A percentile compares a stretch with the other conserved stretches of the same genome.
Evolutionary conservation across 2,888 invertebrate genomes (phyloP).

Genomic region (Cheilosia grossa): DNA sequence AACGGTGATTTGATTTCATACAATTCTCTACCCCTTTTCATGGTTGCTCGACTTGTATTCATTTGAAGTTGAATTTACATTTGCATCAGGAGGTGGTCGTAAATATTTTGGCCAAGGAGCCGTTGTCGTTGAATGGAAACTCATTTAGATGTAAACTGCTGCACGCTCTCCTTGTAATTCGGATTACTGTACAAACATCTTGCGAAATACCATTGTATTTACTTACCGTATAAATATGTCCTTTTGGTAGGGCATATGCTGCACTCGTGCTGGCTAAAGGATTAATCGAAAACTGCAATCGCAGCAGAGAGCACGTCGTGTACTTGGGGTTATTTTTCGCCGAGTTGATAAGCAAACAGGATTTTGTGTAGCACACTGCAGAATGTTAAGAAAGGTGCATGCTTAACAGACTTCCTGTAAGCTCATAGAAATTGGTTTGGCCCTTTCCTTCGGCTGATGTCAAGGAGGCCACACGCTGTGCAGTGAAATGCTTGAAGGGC

Average conservation of each 20-base stretch:
- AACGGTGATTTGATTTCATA: conserved; percentile 68
- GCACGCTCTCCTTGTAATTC: not conserved
- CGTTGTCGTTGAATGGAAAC: conserved; percentile 17
- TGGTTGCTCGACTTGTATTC: conserved; percentile 4
- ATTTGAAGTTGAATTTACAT: conserved; percentile 62
- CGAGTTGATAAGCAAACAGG: conserved; percentile 27
- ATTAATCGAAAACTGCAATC: conserved; percentile 61
- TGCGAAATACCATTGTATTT: not conserved
- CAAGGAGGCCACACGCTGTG: too few relatives aligned
- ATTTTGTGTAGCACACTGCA: conserved; percentile 29
- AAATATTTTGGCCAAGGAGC: not conserved
- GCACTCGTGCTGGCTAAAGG: conserved; percentile 27
- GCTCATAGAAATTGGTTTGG: not conserved
- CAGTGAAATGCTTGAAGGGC: too few relatives aligned
- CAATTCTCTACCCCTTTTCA: conserved; percentile 21
- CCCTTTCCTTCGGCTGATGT: not conserved
- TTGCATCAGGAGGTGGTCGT: not conserved
- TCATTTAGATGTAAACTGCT: conserved; percentile 35
- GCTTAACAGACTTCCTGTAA: not conserved
- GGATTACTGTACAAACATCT: not conserved
- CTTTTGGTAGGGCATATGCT: conserved; percentile 19
- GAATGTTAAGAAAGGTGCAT: not conserved
- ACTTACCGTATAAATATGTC: conserved; percentile 3
- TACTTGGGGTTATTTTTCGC: conserved; percentile 16
- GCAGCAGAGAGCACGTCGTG: conserved; percentile 16